Conservation (phyloP, 2,797 vertebrate genomes). For the Luscinia megarhynchos region DNA sequence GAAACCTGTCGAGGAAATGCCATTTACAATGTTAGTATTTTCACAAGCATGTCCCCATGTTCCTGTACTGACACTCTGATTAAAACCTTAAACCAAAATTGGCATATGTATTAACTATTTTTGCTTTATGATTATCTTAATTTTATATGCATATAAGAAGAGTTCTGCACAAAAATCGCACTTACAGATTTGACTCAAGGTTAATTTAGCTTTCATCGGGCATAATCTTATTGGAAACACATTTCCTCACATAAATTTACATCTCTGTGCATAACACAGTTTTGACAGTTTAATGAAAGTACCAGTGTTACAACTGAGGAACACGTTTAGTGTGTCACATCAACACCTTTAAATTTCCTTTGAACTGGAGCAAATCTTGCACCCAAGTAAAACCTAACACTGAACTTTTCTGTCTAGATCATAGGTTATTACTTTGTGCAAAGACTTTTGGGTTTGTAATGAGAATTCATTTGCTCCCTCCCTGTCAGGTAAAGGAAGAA, state of each 20-base stretch:
- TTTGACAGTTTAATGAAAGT: constrained; percentile 60
- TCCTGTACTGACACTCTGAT: background rate
- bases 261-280: constrained; percentile 3
- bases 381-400: constrained; percentile 8
- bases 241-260: constrained; percentile 32
- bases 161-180: background rate
- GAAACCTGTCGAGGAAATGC: background rate
- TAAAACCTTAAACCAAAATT: background rate
- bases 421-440: constrained; percentile 43
- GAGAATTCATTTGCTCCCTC: constrained; percentile 46
- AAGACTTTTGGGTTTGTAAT: constrained; percentile 46
- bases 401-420: constrained; percentile 30
- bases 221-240: constrained; percentile 34
- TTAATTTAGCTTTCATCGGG: constrained; percentile 49
- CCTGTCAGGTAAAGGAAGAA: constrained; percentile 32
- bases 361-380: constrained; percentile 46
- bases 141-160: background rate
- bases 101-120: background rate
- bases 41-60: background rate
- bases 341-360: constrained; percentile 46
- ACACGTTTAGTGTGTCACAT: constrained; percentile 28
- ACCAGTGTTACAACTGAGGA: background rate
- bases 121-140: background rate
- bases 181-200: constrained; percentile 14
- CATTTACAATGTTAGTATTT: background rate